Evolutionary conservation across 1,140 invertebrate species (phyloP), one percentile per base, ranked within the genome.

Genomic region (Augochlora pura): DNA sequence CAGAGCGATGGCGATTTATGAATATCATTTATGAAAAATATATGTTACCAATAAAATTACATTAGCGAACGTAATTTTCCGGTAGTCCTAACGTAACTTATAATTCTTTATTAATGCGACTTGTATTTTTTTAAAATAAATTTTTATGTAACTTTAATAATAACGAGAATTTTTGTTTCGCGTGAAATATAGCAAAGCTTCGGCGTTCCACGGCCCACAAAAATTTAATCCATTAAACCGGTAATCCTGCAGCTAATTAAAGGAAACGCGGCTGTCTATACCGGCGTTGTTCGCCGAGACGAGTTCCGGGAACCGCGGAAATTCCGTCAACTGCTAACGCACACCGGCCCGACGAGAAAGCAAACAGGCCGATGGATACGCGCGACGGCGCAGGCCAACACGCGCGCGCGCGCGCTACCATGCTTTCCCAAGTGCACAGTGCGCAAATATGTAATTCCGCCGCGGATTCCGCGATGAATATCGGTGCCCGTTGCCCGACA

Each of bases 371-470:
- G 14, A 23, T 16, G 25, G 38, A 32, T 21, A 46, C 46, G 60
- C 16, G 27, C 27, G 25, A 32, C 60, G 27, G 16, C 14, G 8
- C 60, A n/a, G n/a, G 18, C 32, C 18, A 16, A 60, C 54, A 32
- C 46, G 32, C 25, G 59, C 27, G 12, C 66, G 12, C 3, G n/a
- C n/a, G n/a, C n/a, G n/a, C n/a, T n/a, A n/a, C 1, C 54, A 57
- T n/a, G n/a, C 54, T 57, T 57, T 25, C 1, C 42, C 38, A 66
- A 46, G 64, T 49, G 21, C 64, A 49, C 23, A 46, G 23, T 25
- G 39, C 23, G 64, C 64, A 46, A 63, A 66, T 63, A 64, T 39
- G 49, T 57, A 81, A 81, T 77, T 81, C 76, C 38, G 25, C 46
- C 42, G 54, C 23, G 6, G 46, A 25, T 25, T 18, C 42, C 23